Conservation (phyloP, 2,797 vertebrate species). For the Alcedo atthis region DNA sequence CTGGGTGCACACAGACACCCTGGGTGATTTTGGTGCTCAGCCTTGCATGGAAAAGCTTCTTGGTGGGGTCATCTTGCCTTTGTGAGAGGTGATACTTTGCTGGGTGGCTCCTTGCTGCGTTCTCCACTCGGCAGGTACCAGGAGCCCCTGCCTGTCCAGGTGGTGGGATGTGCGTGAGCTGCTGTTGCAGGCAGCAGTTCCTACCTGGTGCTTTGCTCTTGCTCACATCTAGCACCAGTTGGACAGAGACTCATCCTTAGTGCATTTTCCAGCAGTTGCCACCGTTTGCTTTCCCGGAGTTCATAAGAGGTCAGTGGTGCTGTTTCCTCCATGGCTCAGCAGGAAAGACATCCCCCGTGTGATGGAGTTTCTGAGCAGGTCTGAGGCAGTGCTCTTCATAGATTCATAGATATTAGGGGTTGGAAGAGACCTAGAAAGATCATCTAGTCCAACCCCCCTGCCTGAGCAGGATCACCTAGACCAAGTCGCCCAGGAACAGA, state of each 20-base stretch:
- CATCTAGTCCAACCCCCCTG: too few species aligned
- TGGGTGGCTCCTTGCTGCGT: not conserved
- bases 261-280: rapidly evolving
- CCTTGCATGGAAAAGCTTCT: rapidly evolving
- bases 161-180: not conserved
- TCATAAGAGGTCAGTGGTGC: rapidly evolving
- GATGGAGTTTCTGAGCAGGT: not conserved
- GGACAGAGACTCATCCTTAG: not conserved
- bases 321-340: not conserved
- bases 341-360: not conserved
- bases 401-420: too few species aligned
- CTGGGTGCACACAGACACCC: rapidly evolving
- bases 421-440: too few species aligned
- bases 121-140: not conserved
- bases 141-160: not conserved
- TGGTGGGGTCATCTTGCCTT: not conserved
- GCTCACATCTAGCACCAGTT: rapidly evolving
- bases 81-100: not conserved
- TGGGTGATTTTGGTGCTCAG: not conserved
- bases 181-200: not conserved
- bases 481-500: too few species aligned
- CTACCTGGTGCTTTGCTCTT: not conserved
- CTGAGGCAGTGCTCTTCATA: not conserved
- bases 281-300: not conserved
- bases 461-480: too few species aligned